phyloP scores from a whole-genome alignment of 2,888 invertebrate genomes.

The Diploptera punctata region DNA sequence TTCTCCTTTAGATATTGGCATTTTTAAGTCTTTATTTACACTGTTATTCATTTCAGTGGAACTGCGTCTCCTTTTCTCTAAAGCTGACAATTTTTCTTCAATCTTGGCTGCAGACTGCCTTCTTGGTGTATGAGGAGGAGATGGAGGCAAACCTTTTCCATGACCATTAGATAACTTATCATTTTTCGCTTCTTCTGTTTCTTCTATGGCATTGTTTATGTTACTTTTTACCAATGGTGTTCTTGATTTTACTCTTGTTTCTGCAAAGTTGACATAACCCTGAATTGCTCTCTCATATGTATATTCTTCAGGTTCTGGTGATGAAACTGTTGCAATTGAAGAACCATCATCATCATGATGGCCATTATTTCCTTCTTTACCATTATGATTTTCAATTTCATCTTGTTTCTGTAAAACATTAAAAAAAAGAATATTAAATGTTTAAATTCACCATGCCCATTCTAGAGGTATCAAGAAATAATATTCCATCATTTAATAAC shows the following conservation, averaged over 20 bases:
- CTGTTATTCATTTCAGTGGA: slow-evolving; percentile 55
- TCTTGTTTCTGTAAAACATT: slow-evolving; percentile 61
- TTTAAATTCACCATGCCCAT: too few relatives aligned
- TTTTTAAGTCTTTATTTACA: slow-evolving; percentile 49
- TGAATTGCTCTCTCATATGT: slow-evolving; percentile 89
- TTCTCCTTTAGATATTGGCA: slow-evolving; percentile 73
- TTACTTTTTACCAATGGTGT: slow-evolving; percentile 50
- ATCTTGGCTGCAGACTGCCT: slow-evolving; percentile 60
- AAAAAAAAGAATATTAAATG: slow-evolving; percentile 47
- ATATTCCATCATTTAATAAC: too few relatives aligned
- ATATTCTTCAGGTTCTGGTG: slow-evolving; percentile 65
- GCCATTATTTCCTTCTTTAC: slow-evolving; percentile 39
- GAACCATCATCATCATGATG: slow-evolving; percentile 63
- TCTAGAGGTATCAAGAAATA: too few relatives aligned
- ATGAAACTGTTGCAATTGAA: slow-evolving; percentile 63
- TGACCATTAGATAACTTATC: slow-evolving; percentile 31
- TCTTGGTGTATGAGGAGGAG: slow-evolving; percentile 46
- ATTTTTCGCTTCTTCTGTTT: slow-evolving; percentile 48
- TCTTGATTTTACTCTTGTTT: slow-evolving; percentile 67
- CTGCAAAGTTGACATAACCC: slow-evolving; percentile 73
- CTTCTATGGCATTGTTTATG: slow-evolving; percentile 58
- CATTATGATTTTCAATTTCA: slow-evolving; percentile 30
- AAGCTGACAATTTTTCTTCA: slow-evolving; percentile 67
- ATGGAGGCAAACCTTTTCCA: not conserved
- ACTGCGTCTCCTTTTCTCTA: slow-evolving; percentile 56